These are phyloP conservation scores for Hybognathus amarus DNA, from an alignment of 2,797 vertebrate species.

Conservation along the genomic window DNA sequence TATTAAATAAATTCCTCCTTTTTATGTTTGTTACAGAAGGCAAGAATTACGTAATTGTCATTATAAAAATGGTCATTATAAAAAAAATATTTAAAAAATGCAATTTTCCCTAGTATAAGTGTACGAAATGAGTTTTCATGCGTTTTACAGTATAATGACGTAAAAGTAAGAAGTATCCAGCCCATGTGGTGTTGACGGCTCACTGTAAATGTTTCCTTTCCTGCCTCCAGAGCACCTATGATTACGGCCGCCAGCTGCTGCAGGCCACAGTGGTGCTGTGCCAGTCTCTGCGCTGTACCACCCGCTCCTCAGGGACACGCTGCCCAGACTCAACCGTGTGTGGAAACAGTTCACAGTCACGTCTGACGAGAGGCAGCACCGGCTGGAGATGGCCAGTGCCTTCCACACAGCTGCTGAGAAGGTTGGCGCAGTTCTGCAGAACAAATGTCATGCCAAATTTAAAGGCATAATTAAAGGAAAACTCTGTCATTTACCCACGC, in stretches of 20 bases:
- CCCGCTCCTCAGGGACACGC: slow-evolving; percentile 93
- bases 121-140: no score
- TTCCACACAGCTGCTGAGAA: slow-evolving; percentile 91
- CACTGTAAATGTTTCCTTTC: not conserved
- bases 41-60: not conserved
- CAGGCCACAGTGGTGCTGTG: slow-evolving; percentile 97
- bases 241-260: slow-evolving; percentile 95
- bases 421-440: slow-evolving; percentile 70
- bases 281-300: slow-evolving; percentile 94
- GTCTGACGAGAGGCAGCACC: slow-evolving; percentile 89
- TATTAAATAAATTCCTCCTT: not conserved
- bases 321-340: slow-evolving; percentile 93
- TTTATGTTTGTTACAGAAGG: not conserved
- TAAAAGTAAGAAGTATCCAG: not conserved
- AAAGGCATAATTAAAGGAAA: not conserved
- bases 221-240: slow-evolving; percentile 89
- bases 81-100: not conserved
- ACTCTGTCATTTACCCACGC: not conserved
- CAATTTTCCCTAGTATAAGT: no score
- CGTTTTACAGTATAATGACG: not conserved
- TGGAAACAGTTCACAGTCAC: slow-evolving; percentile 98
- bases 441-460: not conserved
- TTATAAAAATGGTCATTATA: not conserved
- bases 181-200: not conserved
- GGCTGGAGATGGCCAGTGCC: slow-evolving; percentile 88